phyloP scores from a whole-genome alignment of 2,113 vertebrate species.

The Cairina moschata region DNA sequence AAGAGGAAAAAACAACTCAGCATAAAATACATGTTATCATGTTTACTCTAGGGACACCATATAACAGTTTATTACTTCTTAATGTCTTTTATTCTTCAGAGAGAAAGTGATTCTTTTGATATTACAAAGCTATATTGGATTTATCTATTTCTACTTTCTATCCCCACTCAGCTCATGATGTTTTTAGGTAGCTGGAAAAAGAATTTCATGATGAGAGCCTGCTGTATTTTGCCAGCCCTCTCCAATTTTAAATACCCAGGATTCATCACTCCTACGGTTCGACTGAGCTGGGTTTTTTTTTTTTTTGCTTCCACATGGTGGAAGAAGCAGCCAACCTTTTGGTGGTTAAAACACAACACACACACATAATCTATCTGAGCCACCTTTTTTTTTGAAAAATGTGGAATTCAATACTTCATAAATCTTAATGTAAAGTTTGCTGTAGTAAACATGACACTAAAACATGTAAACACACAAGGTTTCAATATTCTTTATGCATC shows the following conservation, averaged over 20 bases:
- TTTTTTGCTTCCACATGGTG: not conserved
- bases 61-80: slow-evolving; percentile 50
- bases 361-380: not conserved
- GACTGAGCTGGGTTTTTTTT: not conserved
- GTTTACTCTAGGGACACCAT: slow-evolving; percentile 4
- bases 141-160: slow-evolving; percentile 27
- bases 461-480: not conserved
- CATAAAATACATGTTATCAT: slow-evolving; percentile 24
- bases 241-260: not conserved
- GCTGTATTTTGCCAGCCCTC: not conserved
- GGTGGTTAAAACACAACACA: not conserved
- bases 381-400: not conserved
- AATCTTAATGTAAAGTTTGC: not conserved
- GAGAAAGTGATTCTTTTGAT: slow-evolving; percentile 39
- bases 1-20: slow-evolving; percentile 2
- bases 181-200: not conserved
- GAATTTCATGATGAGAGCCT: not conserved
- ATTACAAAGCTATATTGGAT: slow-evolving; percentile 40
- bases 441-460: not conserved
- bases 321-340: not conserved
- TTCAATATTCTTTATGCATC: not conserved
- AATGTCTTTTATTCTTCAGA: slow-evolving; percentile 37
- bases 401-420: not conserved
- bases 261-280: not conserved
- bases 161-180: not conserved